phyloP scores from a whole-genome alignment of 1,140 invertebrate genomes.

The Hyphantria cunea region DNA sequence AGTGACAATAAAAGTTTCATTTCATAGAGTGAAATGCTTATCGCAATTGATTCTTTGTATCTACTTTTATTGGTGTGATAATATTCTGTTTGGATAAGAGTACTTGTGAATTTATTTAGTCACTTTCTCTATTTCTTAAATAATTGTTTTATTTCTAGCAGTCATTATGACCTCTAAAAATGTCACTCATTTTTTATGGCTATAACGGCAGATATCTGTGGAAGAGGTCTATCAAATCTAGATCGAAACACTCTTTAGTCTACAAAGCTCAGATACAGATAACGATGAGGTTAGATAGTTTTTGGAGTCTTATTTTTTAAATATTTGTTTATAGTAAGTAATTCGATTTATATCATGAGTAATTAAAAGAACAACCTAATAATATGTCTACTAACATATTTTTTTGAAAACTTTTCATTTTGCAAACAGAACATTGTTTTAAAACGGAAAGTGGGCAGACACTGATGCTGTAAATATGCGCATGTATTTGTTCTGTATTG shows the following conservation, averaged over 20 bases:
- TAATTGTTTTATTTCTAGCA: no score
- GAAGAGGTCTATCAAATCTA: no score
- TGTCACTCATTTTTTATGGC: no score
- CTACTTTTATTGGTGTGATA: constrained; percentile 17
- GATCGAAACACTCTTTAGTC: no score
- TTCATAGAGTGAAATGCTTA: constrained; percentile 27
- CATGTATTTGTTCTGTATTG: constrained; percentile 62
- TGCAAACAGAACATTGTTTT: constrained; percentile 45
- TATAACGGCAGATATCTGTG: no score
- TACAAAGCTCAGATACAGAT: no score
- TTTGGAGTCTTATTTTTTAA: no score
- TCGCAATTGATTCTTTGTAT: constrained; percentile 30
- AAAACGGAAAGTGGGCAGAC: constrained; percentile 31
- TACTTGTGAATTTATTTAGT: neutral
- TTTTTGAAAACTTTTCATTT: constrained; percentile 34
- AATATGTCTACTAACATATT: neutral
- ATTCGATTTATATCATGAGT: no score
- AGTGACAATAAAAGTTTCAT: constrained; percentile 41
- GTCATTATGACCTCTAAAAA: no score
- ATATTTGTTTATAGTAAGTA: no score
- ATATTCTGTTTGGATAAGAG: constrained; percentile 11
- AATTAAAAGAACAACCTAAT: no score
- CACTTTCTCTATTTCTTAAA: neutral
- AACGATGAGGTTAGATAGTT: no score
- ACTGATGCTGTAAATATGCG: constrained; percentile 54